These are phyloP conservation scores for Etheostoma cragini DNA, from an alignment of 2,113 vertebrate species.

Conservation along the genomic window DNA sequence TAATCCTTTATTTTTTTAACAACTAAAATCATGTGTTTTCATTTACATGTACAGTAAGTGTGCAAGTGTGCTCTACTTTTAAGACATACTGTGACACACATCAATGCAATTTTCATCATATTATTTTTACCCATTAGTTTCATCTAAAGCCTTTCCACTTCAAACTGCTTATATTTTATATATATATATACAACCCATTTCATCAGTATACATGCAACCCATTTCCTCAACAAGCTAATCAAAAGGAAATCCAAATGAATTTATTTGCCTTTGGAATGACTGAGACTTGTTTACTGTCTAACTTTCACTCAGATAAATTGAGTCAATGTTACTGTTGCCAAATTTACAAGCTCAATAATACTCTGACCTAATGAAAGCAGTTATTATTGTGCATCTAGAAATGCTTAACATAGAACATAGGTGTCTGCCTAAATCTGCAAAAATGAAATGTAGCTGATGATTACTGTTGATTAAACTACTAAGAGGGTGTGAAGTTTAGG, in stretches of 20 bases:
- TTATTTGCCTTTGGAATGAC: constrained; percentile 43
- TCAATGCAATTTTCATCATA: constrained; percentile 53
- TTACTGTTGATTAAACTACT: constrained; percentile 30
- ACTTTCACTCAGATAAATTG: constrained; percentile 51
- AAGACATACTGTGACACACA: constrained; percentile 41
- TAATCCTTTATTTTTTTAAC: neutral
- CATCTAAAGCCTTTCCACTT: constrained; percentile 48
- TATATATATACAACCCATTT: constrained; percentile 49
- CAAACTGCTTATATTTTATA: constrained; percentile 55
- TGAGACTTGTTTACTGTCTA: constrained; percentile 51
- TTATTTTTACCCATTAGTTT: constrained; percentile 51
- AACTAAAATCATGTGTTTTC: neutral
- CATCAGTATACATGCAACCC: constrained; percentile 27
- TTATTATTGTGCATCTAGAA: constrained; percentile 52
- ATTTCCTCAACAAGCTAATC: constrained; percentile 52
- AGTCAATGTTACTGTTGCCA: constrained; percentile 42
- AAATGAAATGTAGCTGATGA: constrained; percentile 10
- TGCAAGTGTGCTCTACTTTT: neutral
- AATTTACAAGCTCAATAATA: constrained; percentile 58
- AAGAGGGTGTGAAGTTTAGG: neutral
- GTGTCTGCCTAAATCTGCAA: constrained; percentile 17
- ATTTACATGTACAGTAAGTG: constrained; percentile 1
- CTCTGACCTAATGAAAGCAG: constrained; percentile 42
- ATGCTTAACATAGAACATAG: constrained; percentile 35
- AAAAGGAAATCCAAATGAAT: constrained; percentile 62